Evolutionary conservation across 2,797 vertebrate genomes (phyloP).

Genomic region (Gorsachius magnificus): DNA sequence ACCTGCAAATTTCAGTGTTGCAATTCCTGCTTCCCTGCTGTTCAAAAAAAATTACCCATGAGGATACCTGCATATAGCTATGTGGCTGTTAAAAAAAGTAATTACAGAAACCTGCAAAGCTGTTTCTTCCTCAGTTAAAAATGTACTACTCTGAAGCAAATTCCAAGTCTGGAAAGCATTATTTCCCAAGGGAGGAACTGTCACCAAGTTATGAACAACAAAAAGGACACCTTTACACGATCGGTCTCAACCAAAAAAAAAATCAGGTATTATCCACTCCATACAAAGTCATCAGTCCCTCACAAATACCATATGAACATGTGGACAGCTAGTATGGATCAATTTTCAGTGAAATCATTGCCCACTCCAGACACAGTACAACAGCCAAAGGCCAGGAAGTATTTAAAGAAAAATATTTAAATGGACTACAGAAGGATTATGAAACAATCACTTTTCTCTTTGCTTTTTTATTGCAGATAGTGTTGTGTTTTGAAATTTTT

Average conservation of each 20-base stretch:
- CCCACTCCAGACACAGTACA: neutral
- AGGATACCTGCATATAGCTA: neutral
- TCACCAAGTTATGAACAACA: neutral
- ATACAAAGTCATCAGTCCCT: neutral
- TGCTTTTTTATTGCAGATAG: neutral
- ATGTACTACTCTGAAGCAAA: neutral
- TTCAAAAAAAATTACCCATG: neutral
- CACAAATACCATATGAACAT: neutral
- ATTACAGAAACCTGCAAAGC: neutral
- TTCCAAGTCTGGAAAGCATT: neutral
- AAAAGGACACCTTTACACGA: neutral
- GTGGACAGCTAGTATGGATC: neutral
- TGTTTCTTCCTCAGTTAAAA: neutral
- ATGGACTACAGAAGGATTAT: neutral
- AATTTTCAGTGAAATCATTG: neutral
- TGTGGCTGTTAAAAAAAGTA: neutral
- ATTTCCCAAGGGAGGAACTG: neutral
- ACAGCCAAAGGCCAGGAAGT: neutral
- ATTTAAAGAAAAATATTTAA: neutral
- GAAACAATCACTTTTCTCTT: neutral
- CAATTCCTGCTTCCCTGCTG: neutral
- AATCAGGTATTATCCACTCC: neutral
- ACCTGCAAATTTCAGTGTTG: neutral
- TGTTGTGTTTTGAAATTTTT: neutral
- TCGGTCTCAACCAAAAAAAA: neutral